phyloP scores from a whole-genome alignment of 2,113 vertebrate species.

The Rhinichthys klamathensis region DNA sequence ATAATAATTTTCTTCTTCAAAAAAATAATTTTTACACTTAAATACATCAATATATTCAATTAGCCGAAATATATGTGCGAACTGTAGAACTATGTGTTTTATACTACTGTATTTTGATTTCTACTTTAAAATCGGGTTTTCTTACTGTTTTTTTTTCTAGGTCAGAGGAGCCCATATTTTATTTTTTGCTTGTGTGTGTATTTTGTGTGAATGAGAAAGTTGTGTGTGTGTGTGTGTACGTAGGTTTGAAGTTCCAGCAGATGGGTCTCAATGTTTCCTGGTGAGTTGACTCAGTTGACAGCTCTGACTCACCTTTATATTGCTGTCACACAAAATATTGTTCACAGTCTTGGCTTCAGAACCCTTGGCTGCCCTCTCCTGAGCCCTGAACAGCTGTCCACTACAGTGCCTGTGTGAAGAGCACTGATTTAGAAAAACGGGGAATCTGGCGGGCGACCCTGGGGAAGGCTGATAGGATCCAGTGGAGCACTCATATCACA shows the following conservation, averaged over 20 bases:
- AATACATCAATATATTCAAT: no score
- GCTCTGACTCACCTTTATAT: slow-evolving; percentile 72
- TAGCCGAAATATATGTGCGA: no score
- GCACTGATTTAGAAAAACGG: slow-evolving; percentile 27
- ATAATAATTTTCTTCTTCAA: no score
- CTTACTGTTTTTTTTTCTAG: not conserved
- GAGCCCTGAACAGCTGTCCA: slow-evolving; percentile 82
- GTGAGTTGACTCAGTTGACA: slow-evolving; percentile 65
- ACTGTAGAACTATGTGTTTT: not conserved
- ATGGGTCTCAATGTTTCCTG: slow-evolving; percentile 72
- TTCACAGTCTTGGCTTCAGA: slow-evolving; percentile 81
- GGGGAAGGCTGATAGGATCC: slow-evolving; percentile 1
- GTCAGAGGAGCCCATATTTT: not conserved
- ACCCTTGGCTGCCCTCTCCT: slow-evolving; percentile 72
- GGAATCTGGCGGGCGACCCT: slow-evolving; percentile 15
- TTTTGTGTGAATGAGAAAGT: not conserved
- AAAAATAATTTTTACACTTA: no score
- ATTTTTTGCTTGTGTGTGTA: not conserved
- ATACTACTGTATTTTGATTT: not conserved
- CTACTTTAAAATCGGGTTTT: no score
- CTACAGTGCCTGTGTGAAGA: slow-evolving; percentile 66
- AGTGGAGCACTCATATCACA: not conserved
- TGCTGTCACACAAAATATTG: slow-evolving; percentile 80
- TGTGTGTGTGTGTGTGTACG: not conserved
- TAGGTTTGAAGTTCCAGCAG: slow-evolving; percentile 63